Conservation (phyloP, 2,797 vertebrate genomes). For the Glossophaga mutica region DNA sequence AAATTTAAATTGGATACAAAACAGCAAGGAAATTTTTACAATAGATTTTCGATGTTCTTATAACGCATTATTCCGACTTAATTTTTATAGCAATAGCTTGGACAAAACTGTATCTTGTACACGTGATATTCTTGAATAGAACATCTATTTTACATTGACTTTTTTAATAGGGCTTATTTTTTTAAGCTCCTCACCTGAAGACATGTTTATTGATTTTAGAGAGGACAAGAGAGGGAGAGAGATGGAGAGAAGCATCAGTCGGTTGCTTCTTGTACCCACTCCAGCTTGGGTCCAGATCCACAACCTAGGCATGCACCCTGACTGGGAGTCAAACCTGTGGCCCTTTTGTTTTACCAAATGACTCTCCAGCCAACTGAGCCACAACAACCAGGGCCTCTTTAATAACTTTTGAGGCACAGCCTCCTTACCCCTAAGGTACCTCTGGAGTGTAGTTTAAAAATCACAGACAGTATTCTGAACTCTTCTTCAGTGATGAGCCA, state of each 20-base stretch:
- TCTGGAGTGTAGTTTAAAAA: slow-evolving; percentile 2
- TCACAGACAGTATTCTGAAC: neutral
- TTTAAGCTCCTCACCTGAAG: neutral
- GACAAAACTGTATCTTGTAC: neutral
- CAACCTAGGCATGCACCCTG: too few species aligned
- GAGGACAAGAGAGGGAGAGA: neutral
- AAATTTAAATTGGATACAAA: slow-evolving; percentile 12
- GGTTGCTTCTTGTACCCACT: neutral
- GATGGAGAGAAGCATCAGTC: neutral
- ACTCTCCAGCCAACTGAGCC: neutral
- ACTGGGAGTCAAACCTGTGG: neutral
- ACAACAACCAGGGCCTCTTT: neutral
- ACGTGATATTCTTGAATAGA: slow-evolving; percentile 23
- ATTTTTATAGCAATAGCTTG: slow-evolving; percentile 12
- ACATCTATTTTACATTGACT: slow-evolving; percentile 19
- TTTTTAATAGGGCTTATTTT: neutral
- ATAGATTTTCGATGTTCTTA: slow-evolving; percentile 22
- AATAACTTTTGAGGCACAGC: neutral
- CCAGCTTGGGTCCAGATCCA: neutral
- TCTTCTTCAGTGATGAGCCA: neutral
- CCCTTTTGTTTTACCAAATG: neutral
- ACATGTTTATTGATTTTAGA: neutral
- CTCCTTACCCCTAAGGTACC: neutral
- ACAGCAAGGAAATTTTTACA: slow-evolving; percentile 30
- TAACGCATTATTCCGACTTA: neutral